A percentile compares a stretch with the other conserved stretches of the same genome.
Evolutionary conservation across 2,113 vertebrate genomes (phyloP).

Genomic region (Tetrax tetrax): DNA sequence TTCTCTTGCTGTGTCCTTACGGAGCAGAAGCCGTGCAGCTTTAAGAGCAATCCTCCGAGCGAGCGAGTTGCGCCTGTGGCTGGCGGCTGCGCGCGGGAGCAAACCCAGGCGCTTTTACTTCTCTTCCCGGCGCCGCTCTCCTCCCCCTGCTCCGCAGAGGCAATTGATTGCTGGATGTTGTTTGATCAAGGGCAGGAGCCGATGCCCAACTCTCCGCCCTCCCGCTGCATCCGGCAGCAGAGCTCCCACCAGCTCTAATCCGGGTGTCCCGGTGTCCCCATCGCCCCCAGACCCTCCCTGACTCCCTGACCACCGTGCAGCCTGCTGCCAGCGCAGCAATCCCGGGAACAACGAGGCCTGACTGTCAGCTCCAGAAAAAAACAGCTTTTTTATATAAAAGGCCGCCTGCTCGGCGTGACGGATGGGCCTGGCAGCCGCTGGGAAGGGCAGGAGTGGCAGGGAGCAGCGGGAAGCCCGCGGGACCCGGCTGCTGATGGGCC

Average conservation of each 20-base stretch:
- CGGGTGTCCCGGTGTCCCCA: neutral
- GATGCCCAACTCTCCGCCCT: neutral
- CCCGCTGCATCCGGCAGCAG: neutral
- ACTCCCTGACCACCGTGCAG: neutral
- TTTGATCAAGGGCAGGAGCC: neutral
- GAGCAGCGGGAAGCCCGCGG: neutral
- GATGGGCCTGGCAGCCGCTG: neutral
- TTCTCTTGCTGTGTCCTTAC: slow-evolving; percentile 67
- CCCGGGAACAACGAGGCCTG: slow-evolving; percentile 49
- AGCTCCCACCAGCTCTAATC: neutral
- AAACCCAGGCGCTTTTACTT: neutral
- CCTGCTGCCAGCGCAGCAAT: slow-evolving; percentile 20
- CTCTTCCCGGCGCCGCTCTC: neutral
- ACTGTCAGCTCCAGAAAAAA: slow-evolving; percentile 26
- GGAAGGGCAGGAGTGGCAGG: neutral
- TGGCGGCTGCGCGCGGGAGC: neutral
- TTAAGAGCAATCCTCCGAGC: slow-evolving; percentile 57
- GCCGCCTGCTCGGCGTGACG: neutral
- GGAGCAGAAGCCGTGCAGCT: slow-evolving; percentile 63
- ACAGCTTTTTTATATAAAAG: neutral
- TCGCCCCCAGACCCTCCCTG: rapidly evolving
- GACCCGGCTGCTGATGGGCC: neutral
- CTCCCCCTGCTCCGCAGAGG: neutral
- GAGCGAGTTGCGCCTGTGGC: neutral
- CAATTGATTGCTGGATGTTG: neutral